A percentile compares a stretch with the other conserved stretches of the same genome.
These are phyloP conservation scores for Scolopax mira DNA, from an alignment of 2,113 vertebrate genomes.

Conservation along the genomic window DNA sequence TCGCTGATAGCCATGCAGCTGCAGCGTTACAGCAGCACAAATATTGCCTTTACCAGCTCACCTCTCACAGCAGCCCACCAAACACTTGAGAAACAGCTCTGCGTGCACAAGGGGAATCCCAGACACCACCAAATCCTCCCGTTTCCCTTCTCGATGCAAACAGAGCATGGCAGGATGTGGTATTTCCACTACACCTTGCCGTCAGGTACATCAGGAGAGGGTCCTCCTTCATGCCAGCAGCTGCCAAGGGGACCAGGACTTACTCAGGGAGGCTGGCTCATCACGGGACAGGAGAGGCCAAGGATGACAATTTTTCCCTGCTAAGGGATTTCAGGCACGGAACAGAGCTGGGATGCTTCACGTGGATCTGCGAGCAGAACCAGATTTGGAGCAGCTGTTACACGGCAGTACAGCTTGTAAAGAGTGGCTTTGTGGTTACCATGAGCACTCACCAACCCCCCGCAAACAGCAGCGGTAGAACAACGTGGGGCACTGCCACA, in stretches of 20 bases:
- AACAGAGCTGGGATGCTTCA: neutral
- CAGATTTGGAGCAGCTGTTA: neutral
- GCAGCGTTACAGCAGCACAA: neutral
- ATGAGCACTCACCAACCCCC: neutral
- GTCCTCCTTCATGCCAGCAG: neutral
- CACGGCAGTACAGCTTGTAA: rapidly evolving
- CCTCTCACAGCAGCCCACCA: neutral
- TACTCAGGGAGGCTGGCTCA: neutral
- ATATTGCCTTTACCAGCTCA: neutral
- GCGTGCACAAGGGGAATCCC: neutral
- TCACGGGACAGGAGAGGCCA: neutral
- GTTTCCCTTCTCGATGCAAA: neutral
- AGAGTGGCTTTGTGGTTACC: neutral
- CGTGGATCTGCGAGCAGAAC: neutral
- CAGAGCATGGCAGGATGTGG: neutral
- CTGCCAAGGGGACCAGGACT: neutral
- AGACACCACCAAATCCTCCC: neutral
- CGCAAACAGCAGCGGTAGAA: neutral
- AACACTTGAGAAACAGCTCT: neutral
- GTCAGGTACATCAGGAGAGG: neutral
- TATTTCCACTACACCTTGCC: neutral
- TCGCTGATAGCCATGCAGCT: neutral
- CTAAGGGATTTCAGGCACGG: neutral
- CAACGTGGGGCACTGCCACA: neutral
- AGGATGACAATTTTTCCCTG: neutral